Percentiles rank a stretch among this genome's conserved stretches.
Evolutionary conservation across 2,113 vertebrate species (phyloP).

Genomic region (Cyanoliseus patagonus): DNA sequence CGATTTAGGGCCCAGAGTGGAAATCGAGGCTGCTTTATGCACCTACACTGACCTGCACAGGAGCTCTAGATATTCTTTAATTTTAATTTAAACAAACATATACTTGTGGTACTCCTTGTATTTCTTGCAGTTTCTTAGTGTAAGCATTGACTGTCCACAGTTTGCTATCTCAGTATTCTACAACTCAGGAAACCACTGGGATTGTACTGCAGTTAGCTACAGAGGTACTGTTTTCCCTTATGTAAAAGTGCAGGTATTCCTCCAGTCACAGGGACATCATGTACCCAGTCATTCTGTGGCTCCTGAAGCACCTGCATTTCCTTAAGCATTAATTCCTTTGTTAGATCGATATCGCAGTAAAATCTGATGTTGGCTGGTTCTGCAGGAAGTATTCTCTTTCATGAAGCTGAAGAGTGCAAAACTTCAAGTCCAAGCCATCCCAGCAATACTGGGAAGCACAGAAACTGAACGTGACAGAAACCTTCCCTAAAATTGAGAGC

Average conservation of each 20-base stretch:
- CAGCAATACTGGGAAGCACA: neutral
- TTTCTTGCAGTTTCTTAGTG: neutral
- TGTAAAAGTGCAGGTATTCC: neutral
- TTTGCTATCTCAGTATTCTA: neutral
- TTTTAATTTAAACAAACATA: neutral
- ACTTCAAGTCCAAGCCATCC: neutral
- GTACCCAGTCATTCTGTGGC: neutral
- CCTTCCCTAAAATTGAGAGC: neutral
- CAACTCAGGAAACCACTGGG: neutral
- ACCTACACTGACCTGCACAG: neutral
- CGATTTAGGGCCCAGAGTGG: neutral
- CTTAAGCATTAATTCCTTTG: neutral
- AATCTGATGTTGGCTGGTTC: neutral
- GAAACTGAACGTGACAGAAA: neutral
- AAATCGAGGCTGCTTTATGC: neutral
- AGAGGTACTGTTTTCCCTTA: neutral
- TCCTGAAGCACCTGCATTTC: neutral
- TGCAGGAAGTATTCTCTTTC: neutral
- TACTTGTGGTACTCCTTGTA: neutral
- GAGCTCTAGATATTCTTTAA: neutral
- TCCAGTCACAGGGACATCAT: neutral
- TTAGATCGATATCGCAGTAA: neutral
- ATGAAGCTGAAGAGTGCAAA: neutral
- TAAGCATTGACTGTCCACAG: neutral
- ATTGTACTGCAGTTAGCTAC: neutral